Evolutionary conservation across 2,113 vertebrate species (phyloP).

Genomic region (Mus musculus): GRCm39 chr1:90419501-90420000

Average conservation of each 20-base stretch:
- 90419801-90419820: not conserved
- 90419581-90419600: not conserved
- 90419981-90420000: not conserved
- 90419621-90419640: not conserved
- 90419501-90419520: not conserved
- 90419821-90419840: not conserved
- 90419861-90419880: not conserved
- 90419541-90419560: not conserved
- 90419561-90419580: too few relatives aligned
- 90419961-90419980: not conserved
- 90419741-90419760: not conserved
- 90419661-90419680: not conserved
- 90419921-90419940: not conserved
- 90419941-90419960: not conserved
- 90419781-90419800: not conserved
- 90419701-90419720: not conserved
- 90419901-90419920: not conserved
- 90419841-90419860: not conserved
- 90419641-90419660: not conserved
- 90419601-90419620: not conserved
- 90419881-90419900: not conserved
- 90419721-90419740: not conserved
- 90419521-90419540: not conserved
- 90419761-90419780: not conserved
- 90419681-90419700: not conserved